Evolutionary conservation across 2,888 invertebrate species (phyloP), one percentile per base, ranked within the genome.

Genomic region (Amblyjoppa fuscipennis): DNA sequence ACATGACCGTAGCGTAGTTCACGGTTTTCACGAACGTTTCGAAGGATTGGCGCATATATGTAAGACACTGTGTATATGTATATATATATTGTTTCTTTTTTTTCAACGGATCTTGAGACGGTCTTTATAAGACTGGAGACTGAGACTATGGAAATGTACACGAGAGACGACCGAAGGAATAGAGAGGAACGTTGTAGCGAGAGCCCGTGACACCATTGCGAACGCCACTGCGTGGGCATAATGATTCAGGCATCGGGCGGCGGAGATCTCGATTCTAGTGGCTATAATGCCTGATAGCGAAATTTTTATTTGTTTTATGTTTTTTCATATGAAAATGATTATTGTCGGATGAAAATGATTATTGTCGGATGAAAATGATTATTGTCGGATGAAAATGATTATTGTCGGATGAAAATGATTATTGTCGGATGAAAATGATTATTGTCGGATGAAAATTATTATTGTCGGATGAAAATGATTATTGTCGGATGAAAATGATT

Each of bases 201-300:
- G 20, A 75, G 66, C 66, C 51, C 66, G 75, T 76, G 75, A 76
- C 75, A 76, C 75, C 66, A 51, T 76, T 76, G 66, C 51, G 51
- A 13, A 66, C 66, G 56, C 45, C 11, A 20, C 34, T 51, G 75
- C 75, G 75, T 76, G 75, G 75, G 75, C 49, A 66, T 51, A 76
- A 49, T 51, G 66, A 76, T 76, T 64, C 64, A 64, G 64, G 6
- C 64, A 64, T 25, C 20, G 20, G 16, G 13, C 31, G 64, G 31
- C 66, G 3, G 66, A 66, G 51, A 76, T 66, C 75, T 66, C 75
- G 75, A 76, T 64, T 66, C 51, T 38, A 45, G 25, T 66, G 38
- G 16, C 61, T 49, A 28, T 16, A 59, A 28, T 49, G 11, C 20
- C 64, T 38, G 45, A 64, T 28, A 74, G 74, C 28, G 25, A 61